These are phyloP conservation scores for Ivindomyrus marchei DNA, from an alignment of 2,113 vertebrate species.

Conservation along the genomic window DNA sequence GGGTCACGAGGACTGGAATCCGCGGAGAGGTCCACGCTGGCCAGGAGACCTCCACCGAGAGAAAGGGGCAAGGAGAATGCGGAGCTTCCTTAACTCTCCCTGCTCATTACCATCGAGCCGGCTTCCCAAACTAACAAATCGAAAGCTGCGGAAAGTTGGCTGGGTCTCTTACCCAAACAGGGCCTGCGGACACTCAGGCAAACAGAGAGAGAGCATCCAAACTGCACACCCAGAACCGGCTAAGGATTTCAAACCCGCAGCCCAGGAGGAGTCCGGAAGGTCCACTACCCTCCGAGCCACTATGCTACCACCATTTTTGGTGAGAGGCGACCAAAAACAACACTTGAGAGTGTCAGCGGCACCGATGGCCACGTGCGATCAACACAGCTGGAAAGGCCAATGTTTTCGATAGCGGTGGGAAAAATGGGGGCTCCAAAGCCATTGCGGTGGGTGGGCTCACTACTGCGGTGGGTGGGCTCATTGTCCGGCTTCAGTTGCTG, in stretches of 20 bases:
- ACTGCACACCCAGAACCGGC: background rate
- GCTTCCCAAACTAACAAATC: background rate
- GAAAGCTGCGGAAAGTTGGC: background rate
- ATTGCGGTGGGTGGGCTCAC: background rate
- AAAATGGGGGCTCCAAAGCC: background rate
- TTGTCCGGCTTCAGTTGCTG: background rate
- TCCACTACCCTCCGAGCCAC: background rate
- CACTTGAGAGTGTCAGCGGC: background rate
- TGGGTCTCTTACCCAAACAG: background rate
- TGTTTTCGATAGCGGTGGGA: background rate
- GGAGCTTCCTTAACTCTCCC: background rate
- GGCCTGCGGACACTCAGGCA: background rate
- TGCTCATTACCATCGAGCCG: background rate
- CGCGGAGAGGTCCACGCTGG: background rate
- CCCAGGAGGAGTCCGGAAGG: background rate
- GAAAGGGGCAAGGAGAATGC: background rate
- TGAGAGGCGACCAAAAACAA: background rate
- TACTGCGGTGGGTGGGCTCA: background rate
- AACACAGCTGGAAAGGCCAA: background rate
- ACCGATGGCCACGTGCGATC: background rate
- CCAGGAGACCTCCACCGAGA: background rate
- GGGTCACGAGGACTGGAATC: background rate
- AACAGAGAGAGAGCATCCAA: background rate
- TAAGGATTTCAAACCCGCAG: background rate
- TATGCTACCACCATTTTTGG: background rate